Evolutionary conservation across 2,888 invertebrate genomes (phyloP), one percentile per base, ranked within the genome.

Genomic region (Acanthococcus lagerstroemiae): DNA sequence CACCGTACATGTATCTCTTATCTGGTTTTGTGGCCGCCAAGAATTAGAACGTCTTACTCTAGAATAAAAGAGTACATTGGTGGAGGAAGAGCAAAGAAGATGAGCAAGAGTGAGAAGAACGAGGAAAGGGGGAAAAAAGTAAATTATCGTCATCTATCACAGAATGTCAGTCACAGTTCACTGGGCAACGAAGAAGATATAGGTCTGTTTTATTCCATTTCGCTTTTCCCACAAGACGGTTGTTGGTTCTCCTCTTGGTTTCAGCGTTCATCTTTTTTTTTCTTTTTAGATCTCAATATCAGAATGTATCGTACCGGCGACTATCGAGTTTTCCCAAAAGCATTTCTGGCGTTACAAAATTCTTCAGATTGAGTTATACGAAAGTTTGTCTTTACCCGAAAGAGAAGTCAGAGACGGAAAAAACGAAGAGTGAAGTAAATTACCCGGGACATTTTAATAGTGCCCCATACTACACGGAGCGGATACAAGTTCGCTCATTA

Each of bases 41-140:
- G n/a, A n/a, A n/a, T n/a, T n/a, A n/a, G n/a, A n/a, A n/a, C n/a
- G n/a, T n/a, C n/a, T n/a, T n/a, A n/a, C n/a, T n/a, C n/a, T n/a
- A n/a, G n/a, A n/a, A 4, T 17, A 15, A 45, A 45, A 4, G 46
- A 15, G 37, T 37, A 37, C 6, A 15, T 56, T 21, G 22, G 21
- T 4, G 44, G 25, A 21, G 56, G 44, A 44, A 24, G 30, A 56
- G 30, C 22, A n/a, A 44, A 44, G 21, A 27, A 37, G 30, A 9
- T 24, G 21, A 4, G 22, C 30, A 21, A 44, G 21, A 44, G 1
- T n/a, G 12, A 6, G n/a, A 27, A 24, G 52, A 75, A 71, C 75
- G 76, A 72, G 45, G 46, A n/a, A 4, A 60, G 12, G 15, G 50
- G n/a, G 50, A 50, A 50, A 61, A 44, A 61, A 30, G 61, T 50